Percentiles rank a stretch among this genome's conserved stretches.
Conservation (phyloP, 2,888 invertebrate species). For the Brachyptera risi region DNA sequence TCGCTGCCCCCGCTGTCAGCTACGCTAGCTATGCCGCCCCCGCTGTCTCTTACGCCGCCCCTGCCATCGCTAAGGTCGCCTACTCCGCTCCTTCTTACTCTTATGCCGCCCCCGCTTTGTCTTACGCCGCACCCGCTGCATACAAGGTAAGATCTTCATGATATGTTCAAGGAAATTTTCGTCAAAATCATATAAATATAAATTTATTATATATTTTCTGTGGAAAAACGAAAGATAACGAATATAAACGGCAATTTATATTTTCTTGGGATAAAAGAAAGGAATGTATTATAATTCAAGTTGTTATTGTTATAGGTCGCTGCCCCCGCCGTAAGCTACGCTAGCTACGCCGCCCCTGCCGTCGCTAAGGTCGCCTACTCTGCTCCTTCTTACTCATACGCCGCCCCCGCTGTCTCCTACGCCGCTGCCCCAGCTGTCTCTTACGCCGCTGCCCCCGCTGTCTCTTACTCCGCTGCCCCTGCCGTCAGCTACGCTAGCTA, state of each 20-base stretch:
- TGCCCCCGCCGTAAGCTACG: slow-evolving; percentile 21
- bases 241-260: neutral
- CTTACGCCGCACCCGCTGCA: slow-evolving; percentile 26
- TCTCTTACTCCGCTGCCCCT: slow-evolving; percentile 27
- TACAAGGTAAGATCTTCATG: neutral
- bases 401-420: slow-evolving; percentile 14
- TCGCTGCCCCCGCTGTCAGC: slow-evolving; percentile 9
- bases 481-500: slow-evolving; percentile 25
- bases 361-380: slow-evolving; percentile 24
- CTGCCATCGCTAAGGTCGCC: slow-evolving; percentile 25
- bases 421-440: slow-evolving; percentile 25
- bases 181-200: no score
- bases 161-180: neutral
- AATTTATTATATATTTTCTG: no score
- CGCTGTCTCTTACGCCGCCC: slow-evolving; percentile 25
- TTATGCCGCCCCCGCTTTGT: slow-evolving; percentile 5
- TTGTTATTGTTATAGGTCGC: slow-evolving; percentile 1
- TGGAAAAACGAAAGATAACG: no score
- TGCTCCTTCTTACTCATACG: slow-evolving; percentile 16
- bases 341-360: slow-evolving; percentile 24
- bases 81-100: slow-evolving; percentile 18
- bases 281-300: neutral
- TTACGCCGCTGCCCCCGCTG: slow-evolving; percentile 24
- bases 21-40: slow-evolving; percentile 21
- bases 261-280: neutral